These are phyloP conservation scores for Tympanoctomys barrerae DNA, from an alignment of 2,797 vertebrate species.

Conservation along the genomic window DNA sequence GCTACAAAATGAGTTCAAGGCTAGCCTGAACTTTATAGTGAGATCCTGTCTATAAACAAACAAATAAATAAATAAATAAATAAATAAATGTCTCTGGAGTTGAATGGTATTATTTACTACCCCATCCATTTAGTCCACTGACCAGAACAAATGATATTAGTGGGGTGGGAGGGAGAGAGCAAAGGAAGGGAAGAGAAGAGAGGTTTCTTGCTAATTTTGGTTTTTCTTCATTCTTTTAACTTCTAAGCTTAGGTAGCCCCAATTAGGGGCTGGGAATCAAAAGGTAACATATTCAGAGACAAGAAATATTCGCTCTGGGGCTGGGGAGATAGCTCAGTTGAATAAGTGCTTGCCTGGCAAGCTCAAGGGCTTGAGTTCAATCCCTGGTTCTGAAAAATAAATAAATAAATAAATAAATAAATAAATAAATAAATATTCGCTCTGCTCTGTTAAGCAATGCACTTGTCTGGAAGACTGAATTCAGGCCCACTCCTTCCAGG, in stretches of 20 bases:
- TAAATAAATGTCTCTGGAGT: neutral
- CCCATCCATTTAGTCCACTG: neutral
- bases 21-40: neutral
- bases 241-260: slow-evolving; percentile 5
- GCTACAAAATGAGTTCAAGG: neutral
- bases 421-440: too few species aligned
- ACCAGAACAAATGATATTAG: neutral
- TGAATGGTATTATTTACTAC: neutral
- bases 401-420: too few species aligned
- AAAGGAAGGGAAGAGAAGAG: neutral
- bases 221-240: slow-evolving; percentile 26
- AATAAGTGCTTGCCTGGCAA: too few species aligned
- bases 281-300: slow-evolving; percentile 23
- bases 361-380: too few species aligned
- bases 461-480: neutral
- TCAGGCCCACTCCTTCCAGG: neutral
- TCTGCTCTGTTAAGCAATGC: neutral
- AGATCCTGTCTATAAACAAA: neutral
- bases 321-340: too few species aligned
- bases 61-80: neutral
- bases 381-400: too few species aligned
- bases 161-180: neutral
- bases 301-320: too few species aligned
- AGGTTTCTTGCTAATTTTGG: neutral
- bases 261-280: neutral